Evolutionary conservation across 2,113 vertebrate genomes (phyloP).

Genomic region (Ceyx cyanopectus): DNA sequence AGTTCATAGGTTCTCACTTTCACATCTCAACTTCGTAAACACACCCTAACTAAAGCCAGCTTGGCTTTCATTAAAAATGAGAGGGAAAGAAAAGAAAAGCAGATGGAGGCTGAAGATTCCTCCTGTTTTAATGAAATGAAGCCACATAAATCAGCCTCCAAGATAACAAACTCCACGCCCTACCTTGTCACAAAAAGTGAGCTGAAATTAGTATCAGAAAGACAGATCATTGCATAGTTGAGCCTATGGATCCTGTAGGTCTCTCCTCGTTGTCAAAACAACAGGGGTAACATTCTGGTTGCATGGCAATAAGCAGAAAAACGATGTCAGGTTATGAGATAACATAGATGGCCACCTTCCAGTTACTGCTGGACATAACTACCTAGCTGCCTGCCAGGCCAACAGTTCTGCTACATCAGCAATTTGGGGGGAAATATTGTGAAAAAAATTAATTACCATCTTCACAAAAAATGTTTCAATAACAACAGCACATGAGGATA

Average conservation of each 20-base stretch:
- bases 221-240: neutral
- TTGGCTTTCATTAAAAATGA: neutral
- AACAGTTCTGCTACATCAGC: neutral
- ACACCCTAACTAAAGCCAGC: neutral
- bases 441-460: neutral
- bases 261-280: neutral
- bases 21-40: neutral
- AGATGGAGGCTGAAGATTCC: neutral
- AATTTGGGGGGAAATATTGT: neutral
- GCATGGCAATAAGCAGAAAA: neutral
- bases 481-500: neutral
- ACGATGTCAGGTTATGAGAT: neutral
- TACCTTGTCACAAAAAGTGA: neutral
- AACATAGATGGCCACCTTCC: neutral
- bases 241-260: neutral
- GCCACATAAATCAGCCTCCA: neutral
- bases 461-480: neutral
- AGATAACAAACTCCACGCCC: rapidly evolving
- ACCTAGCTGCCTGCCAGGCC: neutral
- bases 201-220: neutral
- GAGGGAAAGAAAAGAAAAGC: neutral
- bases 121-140: neutral
- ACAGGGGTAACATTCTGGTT: neutral
- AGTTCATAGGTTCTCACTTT: neutral
- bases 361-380: neutral